Percentiles rank a stretch among this genome's conserved stretches.
Conservation (phyloP, 2,797 vertebrate genomes). For the Carapus acus region DNA sequence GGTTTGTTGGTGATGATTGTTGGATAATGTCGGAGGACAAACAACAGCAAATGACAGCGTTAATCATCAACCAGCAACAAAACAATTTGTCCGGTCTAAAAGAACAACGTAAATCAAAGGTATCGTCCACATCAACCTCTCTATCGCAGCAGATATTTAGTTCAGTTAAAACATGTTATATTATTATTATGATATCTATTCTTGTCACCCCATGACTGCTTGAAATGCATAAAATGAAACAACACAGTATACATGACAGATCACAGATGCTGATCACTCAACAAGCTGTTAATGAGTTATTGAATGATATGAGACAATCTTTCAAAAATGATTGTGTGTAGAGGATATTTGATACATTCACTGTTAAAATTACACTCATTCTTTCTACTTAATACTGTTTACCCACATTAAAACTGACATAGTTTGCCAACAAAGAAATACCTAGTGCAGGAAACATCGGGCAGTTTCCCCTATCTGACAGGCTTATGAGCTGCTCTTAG, state of each 20-base stretch:
- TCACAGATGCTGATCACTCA: no score
- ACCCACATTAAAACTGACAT: background rate
- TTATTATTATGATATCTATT: background rate
- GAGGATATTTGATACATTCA: no score
- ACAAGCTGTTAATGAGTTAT: no score
- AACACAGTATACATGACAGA: background rate
- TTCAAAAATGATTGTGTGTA: no score
- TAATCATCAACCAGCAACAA: conserved; percentile 62
- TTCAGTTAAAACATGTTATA: background rate
- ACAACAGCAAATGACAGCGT: conserved; percentile 24
- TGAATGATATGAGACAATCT: no score
- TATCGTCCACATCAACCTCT: background rate
- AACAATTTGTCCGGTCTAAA: conserved; percentile 25
- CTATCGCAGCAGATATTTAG: background rate
- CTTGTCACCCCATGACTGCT: background rate
- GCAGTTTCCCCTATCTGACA: background rate
- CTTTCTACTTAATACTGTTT: no score
- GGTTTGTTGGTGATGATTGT: background rate
- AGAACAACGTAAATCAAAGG: conserved; percentile 9
- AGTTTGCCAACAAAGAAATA: conserved; percentile 3
- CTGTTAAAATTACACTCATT: no score
- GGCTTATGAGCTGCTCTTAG: no score
- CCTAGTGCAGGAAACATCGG: conserved; percentile 5
- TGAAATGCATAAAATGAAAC: background rate
- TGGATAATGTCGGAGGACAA: background rate